Evolutionary conservation across 2,888 invertebrate species (phyloP).

Genomic region (Dendrolimus houi): DNA sequence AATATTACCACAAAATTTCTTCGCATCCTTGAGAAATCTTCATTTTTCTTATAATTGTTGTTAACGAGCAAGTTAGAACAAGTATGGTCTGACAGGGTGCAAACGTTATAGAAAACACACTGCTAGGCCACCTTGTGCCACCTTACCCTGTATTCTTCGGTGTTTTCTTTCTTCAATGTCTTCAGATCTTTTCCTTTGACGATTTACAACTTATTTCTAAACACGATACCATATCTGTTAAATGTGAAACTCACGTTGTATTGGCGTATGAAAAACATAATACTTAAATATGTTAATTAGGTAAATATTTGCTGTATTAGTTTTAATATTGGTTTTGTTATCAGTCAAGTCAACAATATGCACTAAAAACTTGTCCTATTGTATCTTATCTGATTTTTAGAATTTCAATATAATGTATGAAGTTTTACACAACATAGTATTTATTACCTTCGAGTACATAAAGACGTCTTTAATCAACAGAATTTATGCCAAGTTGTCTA

Average conservation of each 20-base stretch:
- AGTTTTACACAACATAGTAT: no score
- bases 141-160: constrained; percentile 30
- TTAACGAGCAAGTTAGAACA: constrained; percentile 54
- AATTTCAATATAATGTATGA: no score
- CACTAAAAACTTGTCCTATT: no score
- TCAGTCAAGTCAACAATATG: no score
- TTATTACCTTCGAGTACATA: no score
- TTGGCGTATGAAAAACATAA: constrained; percentile 5
- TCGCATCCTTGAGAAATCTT: not conserved
- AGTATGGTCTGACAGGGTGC: constrained; percentile 79
- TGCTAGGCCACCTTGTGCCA: constrained; percentile 76
- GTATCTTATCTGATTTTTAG: no score
- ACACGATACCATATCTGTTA: not conserved
- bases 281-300: not conserved
- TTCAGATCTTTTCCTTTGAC: not conserved
- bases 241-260: not conserved
- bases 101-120: constrained; percentile 74
- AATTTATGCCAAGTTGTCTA: no score
- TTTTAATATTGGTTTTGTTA: no score
- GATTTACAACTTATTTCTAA: no score
- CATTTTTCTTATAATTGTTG: constrained; percentile 19
- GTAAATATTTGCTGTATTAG: not conserved
- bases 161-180: constrained; percentile 10
- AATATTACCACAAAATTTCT: no score
- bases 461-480: no score